Percentiles rank a stretch among this genome's conserved stretches.
Evolutionary conservation across 2,888 invertebrate species (phyloP).

Genomic region (Linyphia triangularis): DNA sequence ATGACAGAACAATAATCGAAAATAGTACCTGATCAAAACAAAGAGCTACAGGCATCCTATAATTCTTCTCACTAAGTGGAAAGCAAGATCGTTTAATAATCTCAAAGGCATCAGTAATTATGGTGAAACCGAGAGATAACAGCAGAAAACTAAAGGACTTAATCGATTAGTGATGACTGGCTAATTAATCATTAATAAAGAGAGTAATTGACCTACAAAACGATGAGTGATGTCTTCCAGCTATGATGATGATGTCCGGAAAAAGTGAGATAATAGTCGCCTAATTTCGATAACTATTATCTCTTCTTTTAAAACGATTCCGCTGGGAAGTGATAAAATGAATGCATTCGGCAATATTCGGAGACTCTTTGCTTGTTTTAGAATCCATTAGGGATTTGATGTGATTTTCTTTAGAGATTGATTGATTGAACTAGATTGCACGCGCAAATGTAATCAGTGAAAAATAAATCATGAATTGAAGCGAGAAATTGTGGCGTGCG

Average conservation of each 20-base stretch:
- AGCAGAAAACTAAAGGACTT: constrained; percentile 52
- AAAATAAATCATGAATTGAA: not conserved
- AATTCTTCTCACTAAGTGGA: constrained; percentile 17
- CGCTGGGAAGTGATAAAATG: constrained; percentile 1
- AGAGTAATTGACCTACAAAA: constrained; percentile 72
- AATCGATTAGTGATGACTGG: constrained; percentile 67
- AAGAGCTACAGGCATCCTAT: not conserved
- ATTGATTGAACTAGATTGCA: not conserved
- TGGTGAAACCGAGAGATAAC: constrained; percentile 35
- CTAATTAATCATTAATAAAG: constrained; percentile 73
- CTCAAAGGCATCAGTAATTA: constrained; percentile 57
- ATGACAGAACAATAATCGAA: not conserved
- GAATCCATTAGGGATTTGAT: not conserved
- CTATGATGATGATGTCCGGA: constrained; percentile 9
- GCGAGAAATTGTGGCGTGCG: not conserved
- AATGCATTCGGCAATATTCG: not conserved
- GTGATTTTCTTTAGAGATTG: not conserved
- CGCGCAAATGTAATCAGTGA: not conserved
- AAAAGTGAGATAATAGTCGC: constrained; percentile 50
- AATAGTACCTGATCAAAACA: not conserved
- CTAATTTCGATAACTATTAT: constrained; percentile 33
- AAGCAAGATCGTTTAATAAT: constrained; percentile 40
- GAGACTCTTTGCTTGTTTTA: constrained; percentile 7
- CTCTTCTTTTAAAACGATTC: constrained; percentile 5
- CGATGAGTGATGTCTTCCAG: constrained; percentile 54